phyloP scores from a whole-genome alignment of 2,113 vertebrate species.

The Neogobius melanostomus region DNA sequence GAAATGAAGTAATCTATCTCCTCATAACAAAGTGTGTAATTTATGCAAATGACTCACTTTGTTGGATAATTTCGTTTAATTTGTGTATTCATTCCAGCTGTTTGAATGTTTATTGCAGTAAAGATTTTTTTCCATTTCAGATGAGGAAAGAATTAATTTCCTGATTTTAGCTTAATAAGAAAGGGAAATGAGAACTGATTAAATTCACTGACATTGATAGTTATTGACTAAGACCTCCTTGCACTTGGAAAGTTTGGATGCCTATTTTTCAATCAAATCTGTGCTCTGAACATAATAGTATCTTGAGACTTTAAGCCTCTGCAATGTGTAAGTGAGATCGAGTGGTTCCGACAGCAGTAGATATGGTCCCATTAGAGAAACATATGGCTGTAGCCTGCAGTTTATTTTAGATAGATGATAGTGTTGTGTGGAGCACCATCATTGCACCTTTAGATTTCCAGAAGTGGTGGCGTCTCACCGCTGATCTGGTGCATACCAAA shows the following conservation, averaged over 20 bases:
- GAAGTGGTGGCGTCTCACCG: slow-evolving; percentile 56
- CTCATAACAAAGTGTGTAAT: slow-evolving; percentile 80
- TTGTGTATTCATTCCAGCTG: slow-evolving; percentile 69
- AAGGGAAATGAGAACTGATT: slow-evolving; percentile 63
- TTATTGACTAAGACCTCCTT: slow-evolving; percentile 43
- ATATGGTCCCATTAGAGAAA: slow-evolving; percentile 52
- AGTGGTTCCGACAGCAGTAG: slow-evolving; percentile 41
- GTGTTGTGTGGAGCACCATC: slow-evolving; percentile 34
- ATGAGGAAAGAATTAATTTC: slow-evolving; percentile 63
- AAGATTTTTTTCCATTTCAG: slow-evolving; percentile 54
- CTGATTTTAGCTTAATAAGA: slow-evolving; percentile 63
- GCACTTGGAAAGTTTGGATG: slow-evolving; percentile 52
- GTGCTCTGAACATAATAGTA: slow-evolving; percentile 34
- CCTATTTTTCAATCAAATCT: slow-evolving; percentile 2
- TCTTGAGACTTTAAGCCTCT: slow-evolving; percentile 39
- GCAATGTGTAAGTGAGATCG: slow-evolving; percentile 22
- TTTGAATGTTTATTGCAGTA: slow-evolving; percentile 63
- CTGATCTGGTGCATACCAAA: slow-evolving; percentile 77
- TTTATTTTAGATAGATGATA: slow-evolving; percentile 60
- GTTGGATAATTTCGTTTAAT: slow-evolving; percentile 82
- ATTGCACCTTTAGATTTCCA: slow-evolving; percentile 36
- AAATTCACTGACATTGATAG: slow-evolving; percentile 60
- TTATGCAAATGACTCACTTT: slow-evolving; percentile 83
- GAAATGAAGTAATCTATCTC: slow-evolving; percentile 76
- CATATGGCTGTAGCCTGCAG: slow-evolving; percentile 33